Base-by-base conservation (phyloP, 2,113 vertebrate species). In the Lasiurus cinereus region DNA sequence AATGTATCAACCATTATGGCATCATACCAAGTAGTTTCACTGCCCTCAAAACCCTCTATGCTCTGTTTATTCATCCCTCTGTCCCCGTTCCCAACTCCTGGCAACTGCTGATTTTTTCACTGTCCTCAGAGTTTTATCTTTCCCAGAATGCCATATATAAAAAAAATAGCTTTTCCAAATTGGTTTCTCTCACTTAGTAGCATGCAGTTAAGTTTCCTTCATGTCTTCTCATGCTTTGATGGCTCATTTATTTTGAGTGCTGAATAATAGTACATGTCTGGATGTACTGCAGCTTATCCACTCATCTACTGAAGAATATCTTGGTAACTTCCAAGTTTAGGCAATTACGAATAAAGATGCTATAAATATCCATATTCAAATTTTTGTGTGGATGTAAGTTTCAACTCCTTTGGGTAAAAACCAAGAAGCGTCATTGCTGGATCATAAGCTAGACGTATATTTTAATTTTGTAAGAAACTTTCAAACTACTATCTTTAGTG, bases 401-500 rank as follows among this genome's bases (percentile, higher is more conserved):
- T 73, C 46, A 67, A 0, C 24, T 88, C 18, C 27, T 80, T 27
- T 72, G 70, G 8, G 13, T 89, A 48, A 24, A 82, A 83, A 66
- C 46, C 54, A 46, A 67, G 48, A 22, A 31, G 8, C 7, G 24
- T 43, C 15, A 48, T 56, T 69, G 3, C 13, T 56, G 8, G 19
- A 72, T 79, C 59, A n/a, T 50, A 56, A 31, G 39, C n/a, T 54
- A 50, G 8, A 14, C 36, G 18, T 74, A 27, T 36, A 48, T 56
- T n/a, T 74, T 67, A 67, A 14, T 56, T 79, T 90, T 73, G n/a
- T 67, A 74, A 80, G 74, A 86, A 73, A 36, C 46, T 85, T 67
- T 21, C 24, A 31, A 84, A 36, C 11, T 64, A 31, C 27, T 24
- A 2, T 84, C 46, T 72, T 69, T 39, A 36, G 22, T n/a, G 13